A percentile compares a stretch with the other conserved stretches of the same genome.
Conservation (phyloP, 2,888 invertebrate species). For the Ditula angustiorana region DNA sequence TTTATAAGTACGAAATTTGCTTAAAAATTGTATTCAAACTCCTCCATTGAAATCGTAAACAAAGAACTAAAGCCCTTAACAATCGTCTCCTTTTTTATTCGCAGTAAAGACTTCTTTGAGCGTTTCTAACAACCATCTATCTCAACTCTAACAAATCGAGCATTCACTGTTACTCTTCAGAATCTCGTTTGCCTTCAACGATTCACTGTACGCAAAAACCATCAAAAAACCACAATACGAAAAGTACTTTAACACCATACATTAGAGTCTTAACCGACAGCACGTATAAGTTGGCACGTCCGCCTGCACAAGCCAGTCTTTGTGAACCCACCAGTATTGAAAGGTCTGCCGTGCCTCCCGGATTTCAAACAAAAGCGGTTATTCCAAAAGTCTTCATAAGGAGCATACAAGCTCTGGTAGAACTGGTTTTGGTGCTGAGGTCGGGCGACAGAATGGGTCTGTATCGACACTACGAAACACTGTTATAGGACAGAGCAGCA, state of each 20-base stretch:
- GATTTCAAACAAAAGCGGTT: slow-evolving; percentile 48
- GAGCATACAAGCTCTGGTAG: slow-evolving; percentile 53
- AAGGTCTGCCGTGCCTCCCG: slow-evolving; percentile 63
- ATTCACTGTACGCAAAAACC: slow-evolving; percentile 57
- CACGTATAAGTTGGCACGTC: slow-evolving; percentile 69
- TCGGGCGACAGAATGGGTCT: slow-evolving; percentile 77
- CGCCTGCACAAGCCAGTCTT: slow-evolving; percentile 78
- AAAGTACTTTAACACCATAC: slow-evolving; percentile 57
- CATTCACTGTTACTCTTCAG: slow-evolving; percentile 69
- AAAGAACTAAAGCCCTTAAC: slow-evolving; percentile 18
- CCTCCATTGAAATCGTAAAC: slow-evolving; percentile 18
- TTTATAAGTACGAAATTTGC: slow-evolving; percentile 5
- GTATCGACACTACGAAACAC: slow-evolving; percentile 78
- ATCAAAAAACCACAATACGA: slow-evolving; percentile 52
- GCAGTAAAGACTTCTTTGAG: slow-evolving; percentile 23
- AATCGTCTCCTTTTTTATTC: slow-evolving; percentile 26
- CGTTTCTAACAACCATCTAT: slow-evolving; percentile 29
- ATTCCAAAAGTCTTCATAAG: slow-evolving; percentile 49
- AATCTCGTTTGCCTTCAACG: slow-evolving; percentile 80
- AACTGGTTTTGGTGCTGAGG: slow-evolving; percentile 64
- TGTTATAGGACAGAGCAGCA: slow-evolving; percentile 79
- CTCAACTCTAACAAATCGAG: slow-evolving; percentile 67
- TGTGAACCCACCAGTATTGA: slow-evolving; percentile 68
- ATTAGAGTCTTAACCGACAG: slow-evolving; percentile 59
- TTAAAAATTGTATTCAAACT: slow-evolving; percentile 2